Evolutionary conservation across 2,113 vertebrate species (phyloP), one percentile per base, ranked within the genome.

Genomic region (Neodon shergylaensis): DNA sequence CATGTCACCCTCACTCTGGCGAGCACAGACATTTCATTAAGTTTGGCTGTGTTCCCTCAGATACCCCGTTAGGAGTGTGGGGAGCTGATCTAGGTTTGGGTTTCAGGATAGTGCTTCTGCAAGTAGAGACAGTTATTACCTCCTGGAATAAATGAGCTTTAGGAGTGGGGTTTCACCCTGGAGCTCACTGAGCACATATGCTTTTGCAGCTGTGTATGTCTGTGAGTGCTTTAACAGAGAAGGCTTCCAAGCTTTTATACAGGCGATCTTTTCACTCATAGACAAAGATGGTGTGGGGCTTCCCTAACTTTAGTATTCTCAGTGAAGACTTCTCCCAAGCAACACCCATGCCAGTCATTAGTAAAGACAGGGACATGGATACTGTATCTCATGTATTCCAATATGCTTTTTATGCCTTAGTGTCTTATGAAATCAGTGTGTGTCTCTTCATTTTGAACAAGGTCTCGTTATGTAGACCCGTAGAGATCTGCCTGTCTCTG

Each of bases 141-240:
- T 12, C 39, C 16, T 72, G 22, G 31, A 91, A 49, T 42, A 76
- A 93, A 76, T 5, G 13, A 14, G 78, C 68, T 91, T 95, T 95
- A 39, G 52, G 33, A 39, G 44, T 88, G 22, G 6, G 83, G 73
- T 52, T 33, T 44, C 10, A 42, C 28, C 47, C 44, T 49, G 44
- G 76, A 78, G 44, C 47, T 52, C 47, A 33, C 47, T 9, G 44
- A 47, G 12, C 33, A n/a, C 58, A 33, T 33, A 82, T 16, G 52
- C 58, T 63, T 92, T 78, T 92, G 14, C 82, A 86, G 44, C 16
- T 70, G 22, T 8, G 3, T 24, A 10, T 47, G 58, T 21, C 44
- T 13, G 89, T 65, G 14, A 21, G 7, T 82, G 66, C 33, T 61
- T 94, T 92, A 83, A 95, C 85, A 79, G 79, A 77, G 74, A 77